A percentile compares a stretch with the other conserved stretches of the same genome.
These are phyloP conservation scores for Tricholaema leucomelas DNA, from an alignment of 2,113 vertebrate species.

Conservation along the genomic window DNA sequence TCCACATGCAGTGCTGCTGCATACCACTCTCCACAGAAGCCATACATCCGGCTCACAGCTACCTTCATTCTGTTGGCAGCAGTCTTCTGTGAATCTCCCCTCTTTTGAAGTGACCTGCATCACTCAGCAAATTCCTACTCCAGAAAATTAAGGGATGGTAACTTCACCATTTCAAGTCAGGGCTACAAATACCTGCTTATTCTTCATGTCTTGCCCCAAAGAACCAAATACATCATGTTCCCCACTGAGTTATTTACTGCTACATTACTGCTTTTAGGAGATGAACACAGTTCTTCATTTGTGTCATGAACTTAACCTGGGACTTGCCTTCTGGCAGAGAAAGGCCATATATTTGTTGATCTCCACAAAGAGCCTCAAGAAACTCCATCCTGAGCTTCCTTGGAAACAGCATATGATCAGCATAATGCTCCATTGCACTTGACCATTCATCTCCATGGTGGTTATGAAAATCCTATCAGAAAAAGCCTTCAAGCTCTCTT, in stretches of 20 bases:
- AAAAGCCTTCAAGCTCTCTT: constrained; percentile 56
- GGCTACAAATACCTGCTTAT: background rate
- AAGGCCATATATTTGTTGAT: background rate
- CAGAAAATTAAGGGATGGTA: background rate
- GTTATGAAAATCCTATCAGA: constrained; percentile 60
- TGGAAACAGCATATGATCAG: constrained; percentile 31
- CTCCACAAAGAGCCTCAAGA: constrained; percentile 12
- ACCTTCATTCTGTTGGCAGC: background rate
- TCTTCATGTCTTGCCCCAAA: background rate
- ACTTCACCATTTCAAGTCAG: background rate
- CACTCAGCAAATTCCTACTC: background rate
- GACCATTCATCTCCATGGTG: constrained; percentile 54
- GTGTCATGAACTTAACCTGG: background rate
- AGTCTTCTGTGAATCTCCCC: background rate
- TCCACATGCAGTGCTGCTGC: background rate
- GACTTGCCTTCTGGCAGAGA: background rate
- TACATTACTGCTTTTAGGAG: background rate
- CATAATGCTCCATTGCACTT: constrained; percentile 50
- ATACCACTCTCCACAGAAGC: background rate
- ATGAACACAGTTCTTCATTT: background rate
- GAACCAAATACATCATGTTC: accelerated
- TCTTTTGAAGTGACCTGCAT: background rate
- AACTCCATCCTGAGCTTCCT: constrained; percentile 43
- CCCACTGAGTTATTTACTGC: background rate
- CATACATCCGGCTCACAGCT: background rate